A percentile compares a stretch with the other conserved stretches of the same genome.
Evolutionary conservation across 1,140 invertebrate species (phyloP).

Genomic region (Trichonephila inaurata): DNA sequence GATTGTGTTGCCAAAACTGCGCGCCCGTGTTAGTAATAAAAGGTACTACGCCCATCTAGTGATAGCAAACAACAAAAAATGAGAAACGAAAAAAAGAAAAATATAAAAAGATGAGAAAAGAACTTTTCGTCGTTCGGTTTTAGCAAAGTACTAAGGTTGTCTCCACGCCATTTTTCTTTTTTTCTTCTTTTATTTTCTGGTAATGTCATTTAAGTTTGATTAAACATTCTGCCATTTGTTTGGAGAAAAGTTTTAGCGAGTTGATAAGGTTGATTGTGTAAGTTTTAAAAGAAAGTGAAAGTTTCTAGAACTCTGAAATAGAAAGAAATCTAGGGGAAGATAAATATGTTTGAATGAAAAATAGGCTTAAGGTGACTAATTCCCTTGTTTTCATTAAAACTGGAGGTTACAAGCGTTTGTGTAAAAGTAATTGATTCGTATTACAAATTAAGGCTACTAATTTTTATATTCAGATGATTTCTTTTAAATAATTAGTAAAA

Average conservation of each 20-base stretch:
- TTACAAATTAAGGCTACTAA: too few relatives aligned
- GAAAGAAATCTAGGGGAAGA: background rate
- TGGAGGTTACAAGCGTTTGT: too few relatives aligned
- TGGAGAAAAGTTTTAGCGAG: background rate
- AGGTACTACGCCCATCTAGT: background rate
- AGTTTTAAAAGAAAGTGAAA: background rate
- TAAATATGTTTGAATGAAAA: background rate
- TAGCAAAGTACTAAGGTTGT: too few relatives aligned
- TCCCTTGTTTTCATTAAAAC: too few relatives aligned
- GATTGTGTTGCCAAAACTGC: background rate
- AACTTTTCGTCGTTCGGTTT: background rate
- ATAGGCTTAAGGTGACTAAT: background rate
- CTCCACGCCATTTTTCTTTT: too few relatives aligned
- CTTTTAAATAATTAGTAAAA: too few relatives aligned
- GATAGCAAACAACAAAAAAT: background rate
- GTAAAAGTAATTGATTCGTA: too few relatives aligned
- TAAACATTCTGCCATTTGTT: background rate
- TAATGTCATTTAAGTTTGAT: constrained; percentile 12
- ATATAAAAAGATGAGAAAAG: background rate
- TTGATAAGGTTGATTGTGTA: background rate
- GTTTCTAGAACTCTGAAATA: background rate
- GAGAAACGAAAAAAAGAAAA: background rate
- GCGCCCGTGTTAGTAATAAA: background rate
- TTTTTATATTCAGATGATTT: too few relatives aligned
- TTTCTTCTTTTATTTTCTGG: background rate